Evolutionary conservation across 2,888 invertebrate genomes (phyloP).

Genomic region (Phytoseiulus persimilis): DNA sequence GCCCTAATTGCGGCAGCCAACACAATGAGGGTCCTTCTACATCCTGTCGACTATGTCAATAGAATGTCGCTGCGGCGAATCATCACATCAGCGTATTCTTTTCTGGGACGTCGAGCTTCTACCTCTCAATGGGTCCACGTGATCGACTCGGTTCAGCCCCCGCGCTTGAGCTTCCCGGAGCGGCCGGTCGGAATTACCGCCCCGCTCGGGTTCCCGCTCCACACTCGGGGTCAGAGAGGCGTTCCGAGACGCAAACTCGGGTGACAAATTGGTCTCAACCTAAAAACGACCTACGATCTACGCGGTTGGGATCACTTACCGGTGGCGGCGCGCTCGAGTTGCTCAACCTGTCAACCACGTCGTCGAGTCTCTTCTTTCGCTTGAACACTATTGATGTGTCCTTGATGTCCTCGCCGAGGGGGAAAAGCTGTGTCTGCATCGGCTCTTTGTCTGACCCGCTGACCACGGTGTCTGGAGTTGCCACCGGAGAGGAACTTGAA

Average conservation of each 20-base stretch:
- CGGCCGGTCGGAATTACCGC: too few relatives aligned
- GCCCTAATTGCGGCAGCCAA: background rate
- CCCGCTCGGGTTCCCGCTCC: too few relatives aligned
- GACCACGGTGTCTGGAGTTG: background rate
- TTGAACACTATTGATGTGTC: constrained; percentile 18
- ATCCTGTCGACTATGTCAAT: background rate
- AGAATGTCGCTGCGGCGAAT: background rate
- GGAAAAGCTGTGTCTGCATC: background rate
- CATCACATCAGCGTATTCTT: background rate
- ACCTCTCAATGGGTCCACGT: too few relatives aligned
- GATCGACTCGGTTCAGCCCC: too few relatives aligned
- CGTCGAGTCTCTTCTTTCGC: constrained; percentile 23
- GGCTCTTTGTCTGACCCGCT: background rate
- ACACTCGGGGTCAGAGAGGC: too few relatives aligned
- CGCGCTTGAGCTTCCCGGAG: too few relatives aligned
- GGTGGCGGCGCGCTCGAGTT: constrained; percentile 29
- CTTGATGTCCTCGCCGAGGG: constrained; percentile 15
- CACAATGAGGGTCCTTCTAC: background rate
- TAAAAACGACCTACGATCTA: background rate
- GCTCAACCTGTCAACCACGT: constrained; percentile 24
- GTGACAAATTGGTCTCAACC: background rate
- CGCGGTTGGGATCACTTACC: constrained; percentile 15
- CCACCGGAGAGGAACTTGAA: background rate
- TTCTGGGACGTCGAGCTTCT: background rate
- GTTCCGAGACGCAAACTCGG: too few relatives aligned